phyloP scores from a whole-genome alignment of 2,888 invertebrate genomes.

The Pseudoips prasinana region DNA sequence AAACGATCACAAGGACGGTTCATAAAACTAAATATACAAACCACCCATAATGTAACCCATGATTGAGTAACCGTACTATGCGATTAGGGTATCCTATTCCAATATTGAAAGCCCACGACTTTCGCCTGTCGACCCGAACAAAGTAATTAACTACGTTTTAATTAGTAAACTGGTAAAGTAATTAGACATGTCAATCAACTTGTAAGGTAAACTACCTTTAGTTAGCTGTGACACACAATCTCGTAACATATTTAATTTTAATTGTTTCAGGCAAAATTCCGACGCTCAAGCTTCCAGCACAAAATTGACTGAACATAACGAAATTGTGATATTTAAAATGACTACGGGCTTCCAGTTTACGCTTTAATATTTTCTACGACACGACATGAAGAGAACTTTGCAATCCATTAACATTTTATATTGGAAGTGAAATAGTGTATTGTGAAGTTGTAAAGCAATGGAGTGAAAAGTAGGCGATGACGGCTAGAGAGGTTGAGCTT shows the following conservation, averaged over 20 bases:
- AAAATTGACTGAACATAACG: conserved; percentile 44
- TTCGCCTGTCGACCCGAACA: conserved; percentile 16
- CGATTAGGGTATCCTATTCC: conserved; percentile 28
- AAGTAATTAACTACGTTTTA: conserved; percentile 24
- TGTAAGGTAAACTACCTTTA: background rate
- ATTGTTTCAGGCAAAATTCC: conserved; percentile 54
- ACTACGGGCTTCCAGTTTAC: conserved; percentile 54
- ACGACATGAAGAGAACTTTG: conserved; percentile 35
- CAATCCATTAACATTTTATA: conserved; percentile 39
- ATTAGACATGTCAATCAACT: conserved; percentile 22
- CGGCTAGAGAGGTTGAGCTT: conserved; percentile 87
- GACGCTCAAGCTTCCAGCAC: conserved; percentile 32
- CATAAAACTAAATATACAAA: conserved; percentile 55
- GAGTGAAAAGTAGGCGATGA: conserved; percentile 78
- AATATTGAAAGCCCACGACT: conserved; percentile 20
- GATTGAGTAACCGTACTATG: conserved; percentile 31
- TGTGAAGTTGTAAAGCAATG: conserved; percentile 48
- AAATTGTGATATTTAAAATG: conserved; percentile 56
- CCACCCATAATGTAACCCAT: conserved; percentile 34
- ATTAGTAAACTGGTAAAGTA: conserved; percentile 16
- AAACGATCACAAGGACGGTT: conserved; percentile 35
- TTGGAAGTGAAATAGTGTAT: conserved; percentile 34
- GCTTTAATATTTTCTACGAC: conserved; percentile 42
- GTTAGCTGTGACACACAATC: conserved; percentile 7
- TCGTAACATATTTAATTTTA: conserved; percentile 26